These are phyloP conservation scores for Pegoplata infirma DNA, from an alignment of 2,888 invertebrate genomes.

Conservation along the genomic window DNA sequence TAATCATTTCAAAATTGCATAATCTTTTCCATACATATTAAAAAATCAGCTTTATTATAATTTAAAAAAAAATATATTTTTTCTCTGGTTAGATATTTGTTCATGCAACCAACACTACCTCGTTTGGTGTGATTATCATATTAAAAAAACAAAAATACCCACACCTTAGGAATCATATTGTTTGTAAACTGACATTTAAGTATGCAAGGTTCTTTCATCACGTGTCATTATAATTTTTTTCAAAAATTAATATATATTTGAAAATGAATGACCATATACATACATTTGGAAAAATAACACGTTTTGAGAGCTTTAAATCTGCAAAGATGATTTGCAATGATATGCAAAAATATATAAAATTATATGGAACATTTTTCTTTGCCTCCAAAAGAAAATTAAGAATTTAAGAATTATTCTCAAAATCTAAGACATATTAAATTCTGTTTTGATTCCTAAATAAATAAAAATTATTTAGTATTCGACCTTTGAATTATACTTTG, in stretches of 20 bases:
- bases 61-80: not conserved
- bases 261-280: too few relatives aligned
- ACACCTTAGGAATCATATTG: constrained; percentile 23
- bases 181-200: constrained; percentile 38
- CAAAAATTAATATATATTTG: not conserved
- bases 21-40: not conserved
- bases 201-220: constrained; percentile 51
- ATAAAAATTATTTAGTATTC: too few relatives aligned
- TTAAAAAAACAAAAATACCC: constrained; percentile 21
- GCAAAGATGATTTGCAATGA: too few relatives aligned
- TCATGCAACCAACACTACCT: constrained; percentile 34
- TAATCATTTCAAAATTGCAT: not conserved
- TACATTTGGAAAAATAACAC: too few relatives aligned
- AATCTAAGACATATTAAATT: too few relatives aligned
- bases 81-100: not conserved
- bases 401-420: too few relatives aligned
- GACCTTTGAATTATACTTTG: too few relatives aligned
- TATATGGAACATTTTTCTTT: too few relatives aligned
- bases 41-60: not conserved
- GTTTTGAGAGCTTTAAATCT: too few relatives aligned
- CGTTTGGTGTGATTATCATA: constrained; percentile 40
- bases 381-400: too few relatives aligned
- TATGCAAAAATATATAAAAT: too few relatives aligned
- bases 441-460: too few relatives aligned
- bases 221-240: constrained; percentile 1